Evolutionary conservation across 2,888 invertebrate genomes (phyloP).

Genomic region (Drosophila subquinaria): DNA sequence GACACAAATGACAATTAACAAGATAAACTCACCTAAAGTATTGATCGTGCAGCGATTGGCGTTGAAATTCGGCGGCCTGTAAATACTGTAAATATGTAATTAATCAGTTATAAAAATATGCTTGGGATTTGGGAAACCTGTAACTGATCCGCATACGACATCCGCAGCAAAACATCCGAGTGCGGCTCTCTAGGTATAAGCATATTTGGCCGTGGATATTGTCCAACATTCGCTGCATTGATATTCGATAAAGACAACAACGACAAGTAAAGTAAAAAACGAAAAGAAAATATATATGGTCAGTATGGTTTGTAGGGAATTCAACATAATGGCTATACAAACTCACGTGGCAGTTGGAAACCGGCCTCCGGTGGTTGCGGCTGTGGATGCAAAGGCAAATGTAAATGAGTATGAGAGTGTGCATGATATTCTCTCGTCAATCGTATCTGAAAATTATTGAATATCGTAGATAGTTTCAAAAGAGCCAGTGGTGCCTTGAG

Average conservation of each 20-base stretch:
- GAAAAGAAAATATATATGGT: constrained; percentile 26
- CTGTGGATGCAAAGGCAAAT: constrained; percentile 95
- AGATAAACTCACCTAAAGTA: constrained; percentile 85
- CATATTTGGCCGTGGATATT: constrained; percentile 86
- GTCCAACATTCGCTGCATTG: constrained; percentile 85
- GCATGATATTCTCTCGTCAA: constrained; percentile 98
- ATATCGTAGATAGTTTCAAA: constrained; percentile 84
- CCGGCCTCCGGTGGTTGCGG: constrained; percentile 90
- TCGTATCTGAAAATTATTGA: constrained; percentile 89
- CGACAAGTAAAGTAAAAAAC: neutral
- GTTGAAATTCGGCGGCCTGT: constrained; percentile 86
- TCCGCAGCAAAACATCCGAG: constrained; percentile 85
- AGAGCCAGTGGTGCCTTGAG: constrained; percentile 76
- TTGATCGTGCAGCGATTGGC: constrained; percentile 86
- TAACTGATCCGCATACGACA: constrained; percentile 86
- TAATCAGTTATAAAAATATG: constrained; percentile 82
- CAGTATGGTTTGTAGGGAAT: constrained; percentile 26
- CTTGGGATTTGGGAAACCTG: constrained; percentile 84
- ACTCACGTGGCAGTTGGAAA: constrained; percentile 88
- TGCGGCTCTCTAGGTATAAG: constrained; percentile 86
- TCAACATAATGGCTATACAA: constrained; percentile 83
- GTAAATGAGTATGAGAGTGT: constrained; percentile 96
- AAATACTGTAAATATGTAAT: constrained; percentile 86
- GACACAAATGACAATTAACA: neutral
- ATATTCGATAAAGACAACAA: constrained; percentile 13